Base-by-base conservation (phyloP, 2,113 vertebrate species). In the Porphyrio hochstetteri region DNA sequence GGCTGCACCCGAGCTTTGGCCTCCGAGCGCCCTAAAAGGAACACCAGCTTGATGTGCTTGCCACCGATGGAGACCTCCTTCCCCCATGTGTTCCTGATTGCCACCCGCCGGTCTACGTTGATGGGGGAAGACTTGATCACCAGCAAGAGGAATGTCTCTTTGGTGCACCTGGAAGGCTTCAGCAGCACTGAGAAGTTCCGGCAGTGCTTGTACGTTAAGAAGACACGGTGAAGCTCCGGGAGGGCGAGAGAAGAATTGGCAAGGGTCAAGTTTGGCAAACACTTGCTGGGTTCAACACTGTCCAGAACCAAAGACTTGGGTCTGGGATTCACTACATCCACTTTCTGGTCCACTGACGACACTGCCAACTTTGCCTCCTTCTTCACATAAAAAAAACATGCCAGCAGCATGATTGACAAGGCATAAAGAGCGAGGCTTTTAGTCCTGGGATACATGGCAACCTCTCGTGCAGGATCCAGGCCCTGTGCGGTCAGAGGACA, bases 81-180 rank as follows among this genome's bases (percentile, higher is more conserved):
- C 18, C 98, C 98, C 98, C 98, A 98, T 0, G 98, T 98, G 94
- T 97, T 97, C 48, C 98, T 97, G 86, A 98, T 98, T 3, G 98
- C 97, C 3, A 88, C 95, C 0, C 98, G 90, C 8, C 85, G 96
- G 46, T 98, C 98, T n/a, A 98, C 69, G 1, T 98, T 98, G 60
- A 97, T 74, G 0, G 98, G 98, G 65, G 97, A 95, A 5, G 98
- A 98, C 87, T 98, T 98, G 90, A 98, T 94, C 0, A 95, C 98
- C 94, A 98, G 92, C 71, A 98, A 81, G 72, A 98, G 97, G 86
- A 98, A 98, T 2, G 96, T 96, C 48, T 98, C 97, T 19, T 65
- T 11, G 7, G 74, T 89, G 42, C 98, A 98, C 82, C 63, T 36
- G 0, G 97, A 94, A 17, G 98, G 98, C 67, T 93, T 96, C 83